phyloP scores from a whole-genome alignment of 2,888 invertebrate genomes.

The Leptura quadrifasciata region DNA sequence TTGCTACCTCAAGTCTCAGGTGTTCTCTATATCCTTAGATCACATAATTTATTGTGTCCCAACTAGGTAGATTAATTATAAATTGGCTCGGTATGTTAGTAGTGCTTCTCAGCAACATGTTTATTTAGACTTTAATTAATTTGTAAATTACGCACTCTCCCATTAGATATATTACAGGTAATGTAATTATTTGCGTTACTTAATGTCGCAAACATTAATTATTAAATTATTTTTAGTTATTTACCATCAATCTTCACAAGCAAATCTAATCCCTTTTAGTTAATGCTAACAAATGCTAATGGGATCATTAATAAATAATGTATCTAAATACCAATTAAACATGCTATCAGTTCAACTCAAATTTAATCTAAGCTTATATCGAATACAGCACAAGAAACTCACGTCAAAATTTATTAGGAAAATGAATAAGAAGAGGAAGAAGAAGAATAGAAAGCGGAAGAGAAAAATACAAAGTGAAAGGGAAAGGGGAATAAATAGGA shows the following conservation, averaged over 20 bases:
- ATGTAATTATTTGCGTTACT: background rate
- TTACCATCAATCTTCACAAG: background rate
- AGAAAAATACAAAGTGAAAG: too few relatives aligned
- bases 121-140: slow-evolving; percentile 7
- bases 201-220: slow-evolving; percentile 7
- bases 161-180: background rate
- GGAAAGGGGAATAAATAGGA: too few relatives aligned
- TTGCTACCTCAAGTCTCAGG: background rate
- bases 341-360: background rate
- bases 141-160: slow-evolving; percentile 1
- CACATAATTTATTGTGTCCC: slow-evolving; percentile 7
- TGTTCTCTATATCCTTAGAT: slow-evolving; percentile 4
- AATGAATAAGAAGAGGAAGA: too few relatives aligned
- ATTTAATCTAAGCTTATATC: background rate
- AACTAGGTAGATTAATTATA: slow-evolving; percentile 7
- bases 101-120: slow-evolving; percentile 2
- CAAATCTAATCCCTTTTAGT: background rate
- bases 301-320: background rate
- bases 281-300: background rate
- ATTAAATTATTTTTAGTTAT: background rate
- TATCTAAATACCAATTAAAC: background rate
- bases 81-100: background rate
- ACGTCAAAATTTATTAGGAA: too few relatives aligned
- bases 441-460: too few relatives aligned
- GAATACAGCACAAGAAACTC: too few relatives aligned